Evolutionary conservation across 2,113 vertebrate genomes (phyloP).

Genomic region (Syrrhaptes paradoxus): DNA sequence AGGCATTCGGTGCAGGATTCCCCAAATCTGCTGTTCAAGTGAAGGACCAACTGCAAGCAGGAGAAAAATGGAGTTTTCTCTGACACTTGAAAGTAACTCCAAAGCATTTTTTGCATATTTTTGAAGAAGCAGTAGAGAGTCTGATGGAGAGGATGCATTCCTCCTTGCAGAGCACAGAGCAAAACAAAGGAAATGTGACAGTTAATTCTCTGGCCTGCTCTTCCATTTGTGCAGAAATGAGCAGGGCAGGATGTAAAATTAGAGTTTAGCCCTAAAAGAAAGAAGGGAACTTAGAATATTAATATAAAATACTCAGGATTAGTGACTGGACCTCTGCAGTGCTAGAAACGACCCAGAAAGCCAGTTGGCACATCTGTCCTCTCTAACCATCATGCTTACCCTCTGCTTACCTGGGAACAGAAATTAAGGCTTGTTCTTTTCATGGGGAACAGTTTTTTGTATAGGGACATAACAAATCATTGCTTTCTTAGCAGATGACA

Average conservation of each 20-base stretch:
- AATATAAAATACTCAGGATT: not conserved
- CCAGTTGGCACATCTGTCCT: not conserved
- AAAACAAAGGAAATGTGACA: not conserved
- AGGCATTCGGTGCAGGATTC: not conserved
- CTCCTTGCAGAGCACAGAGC: not conserved
- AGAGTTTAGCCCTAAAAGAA: not conserved
- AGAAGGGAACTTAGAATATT: not conserved
- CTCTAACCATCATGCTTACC: not conserved
- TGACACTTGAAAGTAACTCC: not conserved
- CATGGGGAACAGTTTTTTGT: not conserved
- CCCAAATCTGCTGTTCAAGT: not conserved
- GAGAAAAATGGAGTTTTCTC: not conserved
- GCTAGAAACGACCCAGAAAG: not conserved
- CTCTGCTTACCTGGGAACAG: not conserved
- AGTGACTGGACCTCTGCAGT: not conserved
- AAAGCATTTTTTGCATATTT: not conserved
- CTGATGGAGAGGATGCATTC: not conserved
- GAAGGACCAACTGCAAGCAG: not conserved
- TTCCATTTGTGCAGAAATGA: not conserved
- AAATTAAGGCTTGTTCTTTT: not conserved
- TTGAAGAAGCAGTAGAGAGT: not conserved
- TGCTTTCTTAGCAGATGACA: not conserved
- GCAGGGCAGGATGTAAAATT: not conserved
- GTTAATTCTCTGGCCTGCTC: not conserved
- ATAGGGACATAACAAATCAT: not conserved